phyloP scores from a whole-genome alignment of 2,888 invertebrate genomes.

The Brachypalpus laphriformis region DNA sequence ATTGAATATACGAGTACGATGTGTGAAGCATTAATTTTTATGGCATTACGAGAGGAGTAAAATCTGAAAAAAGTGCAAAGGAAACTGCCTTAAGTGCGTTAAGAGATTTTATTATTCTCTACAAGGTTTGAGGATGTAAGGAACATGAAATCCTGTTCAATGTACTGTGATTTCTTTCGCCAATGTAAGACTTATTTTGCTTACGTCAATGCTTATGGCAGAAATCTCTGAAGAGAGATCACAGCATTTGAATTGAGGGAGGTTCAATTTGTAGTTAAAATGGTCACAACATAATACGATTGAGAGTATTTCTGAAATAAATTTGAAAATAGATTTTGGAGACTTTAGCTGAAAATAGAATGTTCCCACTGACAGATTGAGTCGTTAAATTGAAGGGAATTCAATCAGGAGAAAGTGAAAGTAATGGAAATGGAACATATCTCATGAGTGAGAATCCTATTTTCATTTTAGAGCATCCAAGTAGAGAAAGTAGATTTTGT shows the following conservation, averaged over 20 bases:
- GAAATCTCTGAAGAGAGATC: background rate
- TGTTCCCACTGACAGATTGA: background rate
- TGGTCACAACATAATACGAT: background rate
- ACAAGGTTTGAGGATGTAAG: background rate
- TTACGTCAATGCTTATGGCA: too few relatives aligned
- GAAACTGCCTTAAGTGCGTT: background rate
- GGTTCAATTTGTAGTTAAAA: background rate
- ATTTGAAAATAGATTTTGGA: background rate
- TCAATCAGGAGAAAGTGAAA: background rate
- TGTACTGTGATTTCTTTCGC: background rate
- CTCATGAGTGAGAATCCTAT: background rate
- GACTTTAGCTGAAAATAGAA: background rate
- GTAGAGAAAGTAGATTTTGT: background rate
- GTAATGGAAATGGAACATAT: background rate
- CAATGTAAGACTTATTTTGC: background rate
- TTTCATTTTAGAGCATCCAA: background rate
- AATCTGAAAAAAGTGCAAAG: background rate
- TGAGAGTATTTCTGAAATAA: background rate
- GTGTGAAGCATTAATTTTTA: background rate
- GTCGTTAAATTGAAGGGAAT: background rate
- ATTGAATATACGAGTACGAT: background rate
- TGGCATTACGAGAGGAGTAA: background rate
- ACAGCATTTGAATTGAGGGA: background rate
- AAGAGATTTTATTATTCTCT: background rate
- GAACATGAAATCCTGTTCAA: background rate